Base-by-base conservation (phyloP, 1,140 invertebrate genomes). In the Anthonomus grandis region DNA sequence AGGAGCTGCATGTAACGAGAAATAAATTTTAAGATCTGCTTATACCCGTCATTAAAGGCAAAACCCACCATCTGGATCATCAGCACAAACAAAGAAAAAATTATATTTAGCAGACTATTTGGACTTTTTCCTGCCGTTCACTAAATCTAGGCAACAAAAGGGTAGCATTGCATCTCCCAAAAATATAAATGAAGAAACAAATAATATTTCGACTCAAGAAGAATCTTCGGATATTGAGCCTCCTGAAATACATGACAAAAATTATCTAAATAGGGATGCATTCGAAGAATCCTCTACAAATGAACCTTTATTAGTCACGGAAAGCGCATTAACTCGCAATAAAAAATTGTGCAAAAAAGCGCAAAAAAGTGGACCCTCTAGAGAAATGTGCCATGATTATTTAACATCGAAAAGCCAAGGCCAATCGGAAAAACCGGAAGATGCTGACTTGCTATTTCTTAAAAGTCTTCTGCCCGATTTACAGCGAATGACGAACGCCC, bases 231-330 rank as follows among this genome's bases (percentile, higher is more conserved):
- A 24, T 45, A 56, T 12, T 24, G 10, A 54, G 51, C 55, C 42
- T 59, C 23, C 44, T 44, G 49, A 46, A 59, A 18, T 52, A 57
- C 55, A 51, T 23, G 38, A 57, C 37, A 15, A 54, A 22, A 54
- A 45, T 46, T 1, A 27, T 53, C 13, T 42, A 57, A 51, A 57
- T 57, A 21, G 17, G 23, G 9, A 27, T 54, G n/a, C 23, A 34
- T 12, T 21, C 17, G 34, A 56, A 56, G 44, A 56, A 48, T 56
- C 18, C 50, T 5, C 38, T 44, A 42, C 19, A 49, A 48, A 56
- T 56, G 45, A 56, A 56, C 12, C 37, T 55, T 55, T 46, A 34
- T 38, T 56, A 15, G 21, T 15, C 19, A 22, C 6, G 25, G 41
- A 44, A 44, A 44, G 19, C 19, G 4, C 8, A 44, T 21, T 19